Evolutionary conservation across 2,888 invertebrate genomes (phyloP).

Genomic region (Strigamia transsilvanica): DNA sequence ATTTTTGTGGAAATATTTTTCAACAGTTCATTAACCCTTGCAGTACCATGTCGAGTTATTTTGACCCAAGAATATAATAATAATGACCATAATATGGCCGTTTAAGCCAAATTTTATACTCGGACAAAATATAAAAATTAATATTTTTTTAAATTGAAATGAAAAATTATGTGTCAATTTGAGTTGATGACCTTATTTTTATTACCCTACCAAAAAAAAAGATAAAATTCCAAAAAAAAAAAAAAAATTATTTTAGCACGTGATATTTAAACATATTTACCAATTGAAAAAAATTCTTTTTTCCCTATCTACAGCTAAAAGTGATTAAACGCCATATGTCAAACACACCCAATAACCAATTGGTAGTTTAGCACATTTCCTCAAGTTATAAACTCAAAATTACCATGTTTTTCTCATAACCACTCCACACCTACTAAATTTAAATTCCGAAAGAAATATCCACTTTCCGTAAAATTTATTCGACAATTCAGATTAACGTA

Average conservation of each 20-base stretch:
- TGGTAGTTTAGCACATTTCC: not conserved
- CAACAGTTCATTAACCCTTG: constrained; percentile 5
- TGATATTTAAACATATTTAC: not conserved
- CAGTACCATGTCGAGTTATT: not conserved
- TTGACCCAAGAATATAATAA: not conserved
- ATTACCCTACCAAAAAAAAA: not conserved
- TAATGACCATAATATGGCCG: not conserved
- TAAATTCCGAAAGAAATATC: not conserved
- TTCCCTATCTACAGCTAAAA: not conserved
- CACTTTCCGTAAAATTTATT: constrained; percentile 1
- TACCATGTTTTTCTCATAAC: not conserved
- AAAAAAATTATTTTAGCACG: not conserved
- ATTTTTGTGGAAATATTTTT: not conserved
- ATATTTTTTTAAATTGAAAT: constrained; percentile 6
- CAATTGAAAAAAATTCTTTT: not conserved
- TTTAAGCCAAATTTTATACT: not conserved
- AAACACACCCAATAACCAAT: not conserved
- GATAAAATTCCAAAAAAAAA: not conserved
- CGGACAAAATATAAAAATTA: too few species aligned
- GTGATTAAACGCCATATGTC: not conserved
- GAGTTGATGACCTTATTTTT: not conserved
- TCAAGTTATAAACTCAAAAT: not conserved
- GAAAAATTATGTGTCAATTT: not conserved
- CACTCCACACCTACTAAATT: not conserved
- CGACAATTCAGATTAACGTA: not conserved